phyloP scores from a whole-genome alignment of 2,797 vertebrate genomes.

The Morus bassanus region DNA sequence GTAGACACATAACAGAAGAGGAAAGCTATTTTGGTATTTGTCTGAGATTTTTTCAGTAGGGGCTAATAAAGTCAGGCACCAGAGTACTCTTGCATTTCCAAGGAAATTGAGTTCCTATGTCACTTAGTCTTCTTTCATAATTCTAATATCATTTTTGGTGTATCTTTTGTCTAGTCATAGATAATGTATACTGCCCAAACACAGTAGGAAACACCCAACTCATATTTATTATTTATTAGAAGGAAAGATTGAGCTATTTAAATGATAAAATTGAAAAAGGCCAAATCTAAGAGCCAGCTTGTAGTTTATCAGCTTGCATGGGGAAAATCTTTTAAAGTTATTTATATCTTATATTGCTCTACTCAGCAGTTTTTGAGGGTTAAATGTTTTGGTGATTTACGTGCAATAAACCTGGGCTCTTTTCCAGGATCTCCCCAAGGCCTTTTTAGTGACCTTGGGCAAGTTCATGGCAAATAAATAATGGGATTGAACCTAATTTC shows the following conservation, averaged over 20 bases:
- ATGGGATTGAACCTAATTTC: background rate
- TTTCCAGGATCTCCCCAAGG: background rate
- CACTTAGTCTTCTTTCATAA: background rate
- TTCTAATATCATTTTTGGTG: background rate
- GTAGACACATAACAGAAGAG: background rate
- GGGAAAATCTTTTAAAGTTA: background rate
- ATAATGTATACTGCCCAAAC: background rate
- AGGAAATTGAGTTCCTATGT: background rate
- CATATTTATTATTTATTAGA: background rate
- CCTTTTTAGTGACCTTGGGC: background rate
- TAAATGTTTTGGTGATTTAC: conserved; percentile 17
- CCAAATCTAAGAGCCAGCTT: background rate
- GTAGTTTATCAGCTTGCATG: background rate
- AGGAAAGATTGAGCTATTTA: background rate
- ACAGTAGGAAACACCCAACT: background rate
- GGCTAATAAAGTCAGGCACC: background rate
- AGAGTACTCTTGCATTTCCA: background rate
- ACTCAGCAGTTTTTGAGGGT: background rate
- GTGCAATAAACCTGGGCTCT: background rate
- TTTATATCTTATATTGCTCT: conserved; percentile 10
- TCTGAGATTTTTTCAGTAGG: background rate
- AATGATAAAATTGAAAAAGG: background rate
- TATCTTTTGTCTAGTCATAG: background rate
- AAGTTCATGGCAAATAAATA: conserved; percentile 14
- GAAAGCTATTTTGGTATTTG: background rate